These are phyloP conservation scores for Leucopsar rothschildi DNA, from an alignment of 2,113 vertebrate genomes.

Conservation along the genomic window DNA sequence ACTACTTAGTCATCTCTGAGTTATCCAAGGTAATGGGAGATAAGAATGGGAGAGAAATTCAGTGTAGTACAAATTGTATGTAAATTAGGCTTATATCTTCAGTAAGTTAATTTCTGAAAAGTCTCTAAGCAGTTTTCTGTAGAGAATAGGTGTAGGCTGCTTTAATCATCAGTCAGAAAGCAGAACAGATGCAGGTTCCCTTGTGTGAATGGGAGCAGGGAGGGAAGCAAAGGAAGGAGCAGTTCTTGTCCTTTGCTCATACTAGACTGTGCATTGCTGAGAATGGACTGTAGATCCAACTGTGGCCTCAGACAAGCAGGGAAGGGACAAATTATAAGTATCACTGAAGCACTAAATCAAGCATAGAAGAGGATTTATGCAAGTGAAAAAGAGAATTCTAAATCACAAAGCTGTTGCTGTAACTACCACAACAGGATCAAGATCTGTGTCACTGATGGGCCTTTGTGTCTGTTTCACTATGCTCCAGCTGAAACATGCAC, in stretches of 20 bases:
- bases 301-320: background rate
- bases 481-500: background rate
- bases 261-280: rapidly evolving
- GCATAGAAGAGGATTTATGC: background rate
- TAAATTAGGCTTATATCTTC: background rate
- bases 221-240: background rate
- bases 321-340: background rate
- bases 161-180: background rate
- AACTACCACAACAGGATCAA: background rate
- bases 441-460: background rate
- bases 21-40: background rate
- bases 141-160: background rate
- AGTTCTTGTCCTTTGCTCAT: background rate
- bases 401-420: background rate
- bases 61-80: background rate
- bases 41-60: background rate
- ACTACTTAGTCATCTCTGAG: background rate
- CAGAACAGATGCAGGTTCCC: background rate
- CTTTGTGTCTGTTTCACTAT: background rate
- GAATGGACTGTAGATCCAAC: background rate
- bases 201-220: background rate
- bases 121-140: background rate
- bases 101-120: background rate
- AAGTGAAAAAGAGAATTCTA: background rate
- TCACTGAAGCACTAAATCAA: background rate